These are phyloP conservation scores for Monopis laevigella DNA, from an alignment of 2,888 invertebrate genomes.

Conservation along the genomic window DNA sequence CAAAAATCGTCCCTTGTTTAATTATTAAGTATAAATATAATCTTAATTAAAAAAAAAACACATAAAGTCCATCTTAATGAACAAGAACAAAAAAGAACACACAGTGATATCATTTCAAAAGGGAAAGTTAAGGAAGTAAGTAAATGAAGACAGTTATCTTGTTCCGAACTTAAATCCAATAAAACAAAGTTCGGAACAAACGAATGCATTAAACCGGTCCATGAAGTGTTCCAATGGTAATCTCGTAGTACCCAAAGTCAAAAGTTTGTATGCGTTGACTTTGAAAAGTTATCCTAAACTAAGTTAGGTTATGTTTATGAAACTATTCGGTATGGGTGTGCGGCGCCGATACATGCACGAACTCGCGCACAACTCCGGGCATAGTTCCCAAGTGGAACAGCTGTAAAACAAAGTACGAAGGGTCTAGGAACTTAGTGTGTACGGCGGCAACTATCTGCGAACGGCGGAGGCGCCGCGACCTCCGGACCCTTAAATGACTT, in stretches of 20 bases:
- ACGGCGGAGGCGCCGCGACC: slow-evolving; percentile 21
- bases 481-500: slow-evolving; percentile 31
- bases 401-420: slow-evolving; percentile 68
- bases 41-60: too few species aligned
- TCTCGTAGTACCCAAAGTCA: slow-evolving; percentile 63
- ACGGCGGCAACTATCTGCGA: slow-evolving; percentile 46
- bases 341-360: slow-evolving; percentile 65
- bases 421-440: slow-evolving; percentile 65
- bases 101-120: background rate
- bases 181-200: slow-evolving; percentile 63
- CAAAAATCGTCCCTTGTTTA: too few species aligned
- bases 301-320: slow-evolving; percentile 68
- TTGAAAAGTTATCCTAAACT: slow-evolving; percentile 68
- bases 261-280: slow-evolving; percentile 68
- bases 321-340: slow-evolving; percentile 63
- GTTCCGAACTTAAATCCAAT: slow-evolving; percentile 53
- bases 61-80: too few species aligned
- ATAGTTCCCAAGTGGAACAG: slow-evolving; percentile 68
- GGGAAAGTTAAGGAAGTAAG: slow-evolving; percentile 20
- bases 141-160: slow-evolving; percentile 49
- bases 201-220: slow-evolving; percentile 63
- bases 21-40: too few species aligned
- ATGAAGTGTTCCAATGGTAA: slow-evolving; percentile 64
- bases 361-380: slow-evolving; percentile 64
- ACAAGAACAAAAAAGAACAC: too few species aligned